Evolutionary conservation across 2,113 vertebrate genomes (phyloP).

Genomic region (Galemys pyrenaicus): DNA sequence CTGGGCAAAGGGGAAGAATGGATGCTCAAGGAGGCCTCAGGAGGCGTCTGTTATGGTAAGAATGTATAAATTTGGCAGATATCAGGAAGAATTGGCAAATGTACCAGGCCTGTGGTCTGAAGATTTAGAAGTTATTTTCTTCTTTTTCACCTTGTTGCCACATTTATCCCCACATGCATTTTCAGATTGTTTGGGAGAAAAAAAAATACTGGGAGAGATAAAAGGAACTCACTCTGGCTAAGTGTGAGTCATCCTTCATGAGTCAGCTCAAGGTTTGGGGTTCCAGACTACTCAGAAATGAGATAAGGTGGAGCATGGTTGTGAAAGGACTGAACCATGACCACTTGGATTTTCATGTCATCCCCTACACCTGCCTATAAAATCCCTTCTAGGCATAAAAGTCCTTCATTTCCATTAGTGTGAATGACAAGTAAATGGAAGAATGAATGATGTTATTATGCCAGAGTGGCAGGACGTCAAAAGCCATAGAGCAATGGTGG

Average conservation of each 20-base stretch:
- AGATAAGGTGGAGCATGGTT: not conserved
- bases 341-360: not conserved
- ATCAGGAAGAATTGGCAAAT: not conserved
- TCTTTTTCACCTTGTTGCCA: not conserved
- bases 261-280: not conserved
- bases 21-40: not conserved
- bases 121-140: not conserved
- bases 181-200: no score
- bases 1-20: conserved; percentile 34
- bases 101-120: not conserved
- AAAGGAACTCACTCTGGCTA: no score
- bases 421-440: not conserved
- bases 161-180: not conserved
- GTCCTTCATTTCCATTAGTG: not conserved
- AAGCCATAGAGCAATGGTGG: not conserved
- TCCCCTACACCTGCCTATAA: not conserved
- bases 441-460: not conserved
- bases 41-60: conserved; percentile 66
- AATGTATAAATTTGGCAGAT: not conserved
- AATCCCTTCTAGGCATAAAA: not conserved
- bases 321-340: not conserved
- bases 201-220: no score
- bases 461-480: not conserved
- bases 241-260: not conserved
- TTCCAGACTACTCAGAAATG: not conserved